Percentiles rank a stretch among this genome's conserved stretches.
phyloP scores from a whole-genome alignment of 2,888 invertebrate species.

The Nomada hirtipes region DNA sequence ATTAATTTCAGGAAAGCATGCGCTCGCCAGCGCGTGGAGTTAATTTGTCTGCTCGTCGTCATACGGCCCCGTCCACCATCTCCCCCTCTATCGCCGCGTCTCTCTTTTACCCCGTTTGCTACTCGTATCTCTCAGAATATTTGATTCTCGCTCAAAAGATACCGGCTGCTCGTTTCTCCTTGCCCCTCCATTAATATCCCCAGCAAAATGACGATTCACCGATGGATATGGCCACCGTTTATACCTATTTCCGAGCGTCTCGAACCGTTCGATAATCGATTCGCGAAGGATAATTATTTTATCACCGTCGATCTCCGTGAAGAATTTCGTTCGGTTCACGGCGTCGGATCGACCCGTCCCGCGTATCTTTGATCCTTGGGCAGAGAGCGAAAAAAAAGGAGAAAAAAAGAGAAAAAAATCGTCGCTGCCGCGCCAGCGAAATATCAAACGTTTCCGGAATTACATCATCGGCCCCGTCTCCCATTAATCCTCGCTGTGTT shows the following conservation, averaged over 20 bases:
- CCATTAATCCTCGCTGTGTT: constrained; percentile 54
- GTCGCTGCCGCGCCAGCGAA: constrained; percentile 42
- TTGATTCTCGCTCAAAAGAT: constrained; percentile 39
- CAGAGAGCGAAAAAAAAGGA: background rate
- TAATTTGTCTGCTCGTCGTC: constrained; percentile 54
- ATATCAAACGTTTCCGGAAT: constrained; percentile 56
- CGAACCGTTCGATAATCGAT: background rate
- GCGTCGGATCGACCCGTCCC: constrained; percentile 3
- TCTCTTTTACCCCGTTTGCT: constrained; percentile 9
- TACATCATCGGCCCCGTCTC: constrained; percentile 58
- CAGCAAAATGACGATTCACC: constrained; percentile 7
- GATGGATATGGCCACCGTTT: background rate
- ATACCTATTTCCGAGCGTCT: background rate
- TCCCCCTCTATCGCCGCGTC: background rate
- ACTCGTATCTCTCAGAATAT: constrained; percentile 38
- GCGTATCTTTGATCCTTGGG: constrained; percentile 29
- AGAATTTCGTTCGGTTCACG: background rate
- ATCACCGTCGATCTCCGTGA: background rate
- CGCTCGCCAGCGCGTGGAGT: constrained; percentile 51
- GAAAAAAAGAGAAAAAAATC: constrained; percentile 8
- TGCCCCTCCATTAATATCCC: background rate
- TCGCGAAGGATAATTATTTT: background rate
- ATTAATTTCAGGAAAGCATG: constrained; percentile 63
- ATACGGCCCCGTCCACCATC: constrained; percentile 25
- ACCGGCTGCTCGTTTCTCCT: background rate